These are phyloP conservation scores for Drosophila monieri DNA, from an alignment of 2,888 invertebrate genomes.

Conservation along the genomic window DNA sequence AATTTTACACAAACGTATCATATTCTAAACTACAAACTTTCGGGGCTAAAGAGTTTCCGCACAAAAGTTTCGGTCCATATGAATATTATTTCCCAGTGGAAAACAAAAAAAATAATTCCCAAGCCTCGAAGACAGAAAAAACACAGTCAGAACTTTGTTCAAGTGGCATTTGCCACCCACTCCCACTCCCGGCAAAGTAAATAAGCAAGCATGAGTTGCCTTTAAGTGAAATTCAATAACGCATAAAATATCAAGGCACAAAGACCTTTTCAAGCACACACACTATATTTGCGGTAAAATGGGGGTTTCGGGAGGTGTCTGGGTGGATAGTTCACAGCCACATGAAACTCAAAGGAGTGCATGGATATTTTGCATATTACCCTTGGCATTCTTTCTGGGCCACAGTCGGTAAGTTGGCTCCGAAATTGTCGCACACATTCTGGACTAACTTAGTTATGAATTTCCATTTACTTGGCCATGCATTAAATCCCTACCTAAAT, in stretches of 20 bases:
- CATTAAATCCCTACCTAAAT: conserved; percentile 47
- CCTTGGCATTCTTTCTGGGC: conserved; percentile 44
- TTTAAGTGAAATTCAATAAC: conserved; percentile 79
- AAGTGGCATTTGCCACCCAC: conserved; percentile 60
- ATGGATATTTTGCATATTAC: conserved; percentile 38
- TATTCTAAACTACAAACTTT: conserved; percentile 14
- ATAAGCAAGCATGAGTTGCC: conserved; percentile 52
- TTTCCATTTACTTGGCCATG: conserved; percentile 34
- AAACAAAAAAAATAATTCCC: conserved; percentile 13
- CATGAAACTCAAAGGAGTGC: conserved; percentile 7
- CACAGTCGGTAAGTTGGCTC: conserved; percentile 6
- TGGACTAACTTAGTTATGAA: conserved; percentile 26
- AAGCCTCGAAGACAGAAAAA: conserved; percentile 4
- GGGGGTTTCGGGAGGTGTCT: not conserved
- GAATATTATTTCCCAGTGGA: conserved; percentile 27
- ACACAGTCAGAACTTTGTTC: conserved; percentile 38
- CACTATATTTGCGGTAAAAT: not conserved
- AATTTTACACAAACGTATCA: conserved; percentile 17
- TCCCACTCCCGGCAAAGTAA: not conserved
- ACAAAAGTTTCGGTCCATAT: conserved; percentile 17
- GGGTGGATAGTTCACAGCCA: conserved; percentile 14
- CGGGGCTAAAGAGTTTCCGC: conserved; percentile 4
- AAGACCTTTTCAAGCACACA: conserved; percentile 19
- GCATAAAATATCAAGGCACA: conserved; percentile 72
- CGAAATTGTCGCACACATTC: conserved; percentile 26